Conservation (phyloP, 2,113 vertebrate genomes). For the Dendrocopos noguchii region DNA sequence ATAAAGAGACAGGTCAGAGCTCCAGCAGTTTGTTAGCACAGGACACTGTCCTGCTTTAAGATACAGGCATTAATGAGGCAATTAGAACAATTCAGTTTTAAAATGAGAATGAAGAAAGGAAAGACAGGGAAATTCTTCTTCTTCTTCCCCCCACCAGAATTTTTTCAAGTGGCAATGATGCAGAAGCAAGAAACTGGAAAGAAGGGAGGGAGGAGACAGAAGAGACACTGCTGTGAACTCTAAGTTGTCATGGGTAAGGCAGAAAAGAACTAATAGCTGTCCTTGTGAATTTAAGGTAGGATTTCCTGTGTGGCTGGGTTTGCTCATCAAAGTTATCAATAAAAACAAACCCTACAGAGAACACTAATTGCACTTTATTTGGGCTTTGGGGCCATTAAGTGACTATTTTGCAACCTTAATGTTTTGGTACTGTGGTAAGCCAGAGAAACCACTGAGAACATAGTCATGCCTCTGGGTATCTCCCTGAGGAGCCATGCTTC, state of each 20-base stretch:
- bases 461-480: neutral
- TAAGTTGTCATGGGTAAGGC: neutral
- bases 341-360: neutral
- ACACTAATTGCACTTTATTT: neutral
- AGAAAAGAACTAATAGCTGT: neutral
- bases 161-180: neutral
- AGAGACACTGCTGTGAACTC: accelerated
- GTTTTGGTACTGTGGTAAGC: neutral
- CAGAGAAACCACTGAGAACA: neutral
- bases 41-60: neutral
- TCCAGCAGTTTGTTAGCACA: neutral
- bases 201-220: neutral
- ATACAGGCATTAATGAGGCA: neutral
- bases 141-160: neutral
- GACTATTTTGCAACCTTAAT: neutral
- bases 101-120: neutral
- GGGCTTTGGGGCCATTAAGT: neutral
- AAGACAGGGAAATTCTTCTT: neutral
- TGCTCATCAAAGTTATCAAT: neutral
- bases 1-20: accelerated
- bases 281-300: neutral
- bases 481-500: neutral
- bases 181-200: neutral
- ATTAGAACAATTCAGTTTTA: neutral
- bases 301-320: neutral